Conservation (phyloP, 2,113 vertebrate genomes). For the Vireo altiloquus region DNA sequence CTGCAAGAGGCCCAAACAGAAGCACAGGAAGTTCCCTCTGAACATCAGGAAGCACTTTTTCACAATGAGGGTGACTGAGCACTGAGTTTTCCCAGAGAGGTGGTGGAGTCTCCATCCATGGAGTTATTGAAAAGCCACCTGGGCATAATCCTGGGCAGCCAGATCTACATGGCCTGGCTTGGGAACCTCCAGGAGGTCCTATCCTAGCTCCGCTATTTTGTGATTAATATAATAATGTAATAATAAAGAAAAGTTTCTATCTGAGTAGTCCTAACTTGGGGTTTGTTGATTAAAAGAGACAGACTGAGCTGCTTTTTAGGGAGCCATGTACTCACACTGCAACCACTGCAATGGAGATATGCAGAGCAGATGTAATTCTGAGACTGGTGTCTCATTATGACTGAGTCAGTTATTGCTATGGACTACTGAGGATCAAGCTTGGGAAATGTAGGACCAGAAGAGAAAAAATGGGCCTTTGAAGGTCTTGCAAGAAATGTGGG, state of each 20-base stretch:
- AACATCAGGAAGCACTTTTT: not conserved
- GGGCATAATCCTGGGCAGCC: not conserved
- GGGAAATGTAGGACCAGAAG: not conserved
- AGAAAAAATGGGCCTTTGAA: not conserved
- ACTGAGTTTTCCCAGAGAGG: not conserved
- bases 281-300: not conserved
- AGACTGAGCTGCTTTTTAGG: not conserved
- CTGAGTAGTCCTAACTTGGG: not conserved
- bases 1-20: not conserved
- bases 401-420: not conserved
- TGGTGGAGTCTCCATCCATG: not conserved
- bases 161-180: not conserved
- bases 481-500: not conserved
- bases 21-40: not conserved
- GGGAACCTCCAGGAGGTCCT: not conserved
- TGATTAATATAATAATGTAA: not conserved
- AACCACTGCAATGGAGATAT: not conserved
- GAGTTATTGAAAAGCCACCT: not conserved
- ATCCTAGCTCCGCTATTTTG: not conserved
- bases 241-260: not conserved
- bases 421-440: not conserved
- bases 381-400: not conserved
- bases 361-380: not conserved
- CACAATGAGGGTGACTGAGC: rapidly evolving
- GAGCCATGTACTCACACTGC: not conserved